Conservation (phyloP, 2,113 vertebrate genomes). For the Onychostoma macrolepis region DNA sequence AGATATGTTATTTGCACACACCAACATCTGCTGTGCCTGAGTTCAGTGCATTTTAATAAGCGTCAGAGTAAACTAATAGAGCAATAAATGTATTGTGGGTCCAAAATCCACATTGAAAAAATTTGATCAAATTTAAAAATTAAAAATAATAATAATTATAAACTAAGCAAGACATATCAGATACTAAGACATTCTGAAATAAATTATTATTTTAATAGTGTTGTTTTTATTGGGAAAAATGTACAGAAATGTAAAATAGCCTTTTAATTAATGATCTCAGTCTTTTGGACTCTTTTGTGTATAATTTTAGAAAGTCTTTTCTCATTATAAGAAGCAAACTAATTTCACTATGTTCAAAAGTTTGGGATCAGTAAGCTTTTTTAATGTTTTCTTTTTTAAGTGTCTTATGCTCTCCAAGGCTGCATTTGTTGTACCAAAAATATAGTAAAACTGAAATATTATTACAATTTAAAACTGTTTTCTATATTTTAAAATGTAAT, state of each 20-base stretch:
- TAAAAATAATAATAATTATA: background rate
- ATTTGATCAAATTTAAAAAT: background rate
- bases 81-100: background rate
- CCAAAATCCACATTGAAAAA: background rate
- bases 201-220: background rate
- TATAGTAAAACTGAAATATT: background rate
- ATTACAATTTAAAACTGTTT: background rate
- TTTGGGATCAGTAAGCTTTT: background rate
- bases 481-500: background rate
- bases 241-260: background rate
- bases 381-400: background rate
- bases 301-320: background rate
- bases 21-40: slow-evolving; percentile 18
- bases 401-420: background rate
- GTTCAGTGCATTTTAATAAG: background rate
- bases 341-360: background rate
- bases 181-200: background rate
- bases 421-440: no score
- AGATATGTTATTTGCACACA: slow-evolving; percentile 10
- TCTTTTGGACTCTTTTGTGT: background rate
- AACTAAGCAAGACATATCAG: background rate
- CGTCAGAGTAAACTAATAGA: background rate
- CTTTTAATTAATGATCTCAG: background rate
- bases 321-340: background rate
- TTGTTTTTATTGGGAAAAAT: background rate